A percentile compares a stretch with the other conserved stretches of the same genome.
Evolutionary conservation across 2,797 vertebrate genomes (phyloP).

Genomic region (Anas flavirostris): DNA sequence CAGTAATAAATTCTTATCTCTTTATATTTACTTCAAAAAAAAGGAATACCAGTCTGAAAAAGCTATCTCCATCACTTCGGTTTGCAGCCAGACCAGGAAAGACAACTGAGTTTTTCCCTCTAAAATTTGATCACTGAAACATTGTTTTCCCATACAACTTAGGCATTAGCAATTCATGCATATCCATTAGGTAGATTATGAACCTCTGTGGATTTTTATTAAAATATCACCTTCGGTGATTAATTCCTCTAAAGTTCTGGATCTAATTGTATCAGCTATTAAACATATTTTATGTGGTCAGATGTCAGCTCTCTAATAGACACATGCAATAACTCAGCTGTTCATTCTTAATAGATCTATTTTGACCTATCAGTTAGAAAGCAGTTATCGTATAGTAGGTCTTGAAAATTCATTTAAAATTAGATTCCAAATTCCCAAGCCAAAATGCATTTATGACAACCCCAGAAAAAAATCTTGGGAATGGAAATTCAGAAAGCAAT

Average conservation of each 20-base stretch:
- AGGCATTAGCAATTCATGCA: background rate
- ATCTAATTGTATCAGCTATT: background rate
- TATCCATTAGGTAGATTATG: background rate
- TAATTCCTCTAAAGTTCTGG: background rate
- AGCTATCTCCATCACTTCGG: background rate
- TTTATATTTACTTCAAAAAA: background rate
- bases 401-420: background rate
- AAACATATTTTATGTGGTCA: background rate
- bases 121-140: background rate
- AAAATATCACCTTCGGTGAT: background rate
- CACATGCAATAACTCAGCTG: background rate
- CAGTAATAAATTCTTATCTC: background rate
- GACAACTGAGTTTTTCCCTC: background rate
- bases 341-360: background rate
- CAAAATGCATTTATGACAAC: background rate
- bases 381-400: background rate
- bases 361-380: background rate
- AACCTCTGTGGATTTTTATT: background rate
- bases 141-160: background rate
- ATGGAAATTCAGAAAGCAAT: background rate
- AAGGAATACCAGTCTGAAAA: background rate
- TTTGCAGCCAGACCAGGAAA: background rate
- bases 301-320: background rate
- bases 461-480: background rate
- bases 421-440: background rate